Conservation (phyloP, 2,113 vertebrate species). For the Sorex fumeus region DNA sequence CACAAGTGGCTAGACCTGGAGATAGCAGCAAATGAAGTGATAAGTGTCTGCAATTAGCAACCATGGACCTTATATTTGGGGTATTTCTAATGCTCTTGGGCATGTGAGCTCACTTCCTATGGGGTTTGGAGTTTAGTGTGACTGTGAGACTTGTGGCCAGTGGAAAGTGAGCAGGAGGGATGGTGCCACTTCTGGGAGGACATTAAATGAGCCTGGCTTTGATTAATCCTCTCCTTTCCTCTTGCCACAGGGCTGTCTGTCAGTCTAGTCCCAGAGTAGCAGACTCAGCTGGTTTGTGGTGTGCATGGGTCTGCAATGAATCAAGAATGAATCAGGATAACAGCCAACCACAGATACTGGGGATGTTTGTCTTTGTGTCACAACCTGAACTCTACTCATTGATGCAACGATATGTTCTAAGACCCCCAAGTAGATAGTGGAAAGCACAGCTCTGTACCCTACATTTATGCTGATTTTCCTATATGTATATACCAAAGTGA, state of each 20-base stretch:
- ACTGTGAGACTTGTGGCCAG: background rate
- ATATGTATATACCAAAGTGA: background rate
- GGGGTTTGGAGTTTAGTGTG: background rate
- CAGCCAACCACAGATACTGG: background rate
- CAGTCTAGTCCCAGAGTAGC: background rate
- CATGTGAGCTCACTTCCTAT: background rate
- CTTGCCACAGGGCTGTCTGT: background rate
- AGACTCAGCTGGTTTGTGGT: background rate
- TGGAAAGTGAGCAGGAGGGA: background rate
- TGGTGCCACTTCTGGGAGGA: background rate
- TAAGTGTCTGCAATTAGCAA: background rate
- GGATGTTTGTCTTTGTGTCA: background rate
- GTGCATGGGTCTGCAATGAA: background rate
- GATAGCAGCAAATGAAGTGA: background rate
- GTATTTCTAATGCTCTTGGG: background rate
- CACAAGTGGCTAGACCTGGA: background rate
- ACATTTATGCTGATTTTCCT: background rate
- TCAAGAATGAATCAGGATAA: background rate
- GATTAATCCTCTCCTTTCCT: background rate
- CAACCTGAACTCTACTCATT: background rate
- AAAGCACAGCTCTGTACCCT: background rate
- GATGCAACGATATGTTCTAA: background rate
- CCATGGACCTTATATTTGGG: accelerated
- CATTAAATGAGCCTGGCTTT: background rate
- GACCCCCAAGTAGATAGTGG: background rate